These are phyloP conservation scores for Cyclura pinguis DNA, from an alignment of 2,797 vertebrate species.

Conservation along the genomic window DNA sequence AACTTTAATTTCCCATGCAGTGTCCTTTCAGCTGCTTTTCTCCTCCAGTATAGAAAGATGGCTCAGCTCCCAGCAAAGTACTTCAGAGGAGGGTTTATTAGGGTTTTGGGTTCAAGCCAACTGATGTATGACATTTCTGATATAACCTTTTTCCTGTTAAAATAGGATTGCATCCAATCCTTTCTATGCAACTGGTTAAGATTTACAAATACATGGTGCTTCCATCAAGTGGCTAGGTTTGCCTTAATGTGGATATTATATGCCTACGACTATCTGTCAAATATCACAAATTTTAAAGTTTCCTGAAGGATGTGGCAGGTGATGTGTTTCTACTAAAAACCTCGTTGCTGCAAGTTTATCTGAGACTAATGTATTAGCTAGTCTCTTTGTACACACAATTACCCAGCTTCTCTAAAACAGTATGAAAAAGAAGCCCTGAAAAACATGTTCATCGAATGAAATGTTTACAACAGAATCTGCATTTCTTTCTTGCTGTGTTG, in stretches of 20 bases:
- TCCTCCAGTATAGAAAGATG: neutral
- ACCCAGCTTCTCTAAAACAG: neutral
- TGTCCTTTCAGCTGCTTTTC: neutral
- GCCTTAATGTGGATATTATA: neutral
- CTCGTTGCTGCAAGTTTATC: neutral
- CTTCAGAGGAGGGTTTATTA: neutral
- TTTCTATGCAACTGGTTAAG: neutral
- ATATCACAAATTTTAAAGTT: neutral
- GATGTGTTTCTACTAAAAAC: neutral
- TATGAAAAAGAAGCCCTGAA: neutral
- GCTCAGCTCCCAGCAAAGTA: neutral
- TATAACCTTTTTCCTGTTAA: neutral
- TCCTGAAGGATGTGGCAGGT: neutral
- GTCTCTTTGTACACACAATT: neutral
- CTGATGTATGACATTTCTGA: neutral
- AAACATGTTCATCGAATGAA: neutral
- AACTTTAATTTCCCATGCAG: neutral
- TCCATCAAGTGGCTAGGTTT: neutral
- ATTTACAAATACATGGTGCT: neutral
- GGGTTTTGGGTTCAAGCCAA: too few species aligned
- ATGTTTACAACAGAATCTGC: neutral
- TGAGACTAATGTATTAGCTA: neutral
- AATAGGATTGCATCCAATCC: neutral
- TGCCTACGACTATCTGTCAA: neutral
- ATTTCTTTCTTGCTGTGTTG: neutral